Base-by-base conservation (phyloP, 2,113 vertebrate species). In the Limanda limanda region DNA sequence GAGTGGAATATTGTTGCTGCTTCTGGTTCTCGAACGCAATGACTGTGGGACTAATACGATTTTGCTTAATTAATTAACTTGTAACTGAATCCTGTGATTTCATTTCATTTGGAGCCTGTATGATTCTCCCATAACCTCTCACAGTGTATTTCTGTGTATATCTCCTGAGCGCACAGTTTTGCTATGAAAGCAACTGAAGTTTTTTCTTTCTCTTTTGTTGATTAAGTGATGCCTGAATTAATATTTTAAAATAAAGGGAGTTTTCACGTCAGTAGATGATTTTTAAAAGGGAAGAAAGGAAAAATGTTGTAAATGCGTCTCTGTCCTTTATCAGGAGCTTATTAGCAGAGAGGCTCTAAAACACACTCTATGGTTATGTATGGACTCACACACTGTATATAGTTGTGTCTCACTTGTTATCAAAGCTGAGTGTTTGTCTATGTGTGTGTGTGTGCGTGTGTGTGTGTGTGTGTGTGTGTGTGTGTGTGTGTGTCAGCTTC, bases 1-100 rank as follows among this genome's bases (percentile, higher is more conserved):
- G 21, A 40, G 58, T 25, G n/a, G 56, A 74, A 76, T 27, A 35
- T 45, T 17, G 59, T 48, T 78, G 78, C 67, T 55, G 57, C 42
- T 13, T 31, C 7, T 54, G 42, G 14, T 40, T 51, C 17, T 74
- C 21, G 20, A 56, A 35, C 21, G 23, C 51, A 17, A 70, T 61
- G 64, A 55, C 35, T 64, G 20, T 48, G 11, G 14, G 15, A 59
- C 57, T 47, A 54, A 52, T 70, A 72, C 69, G 31, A 70, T 57
- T 31, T 31, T 7, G 31, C 31, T 31, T 31, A 31, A 69, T 76
- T 8, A 24, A 77, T 31, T 47, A 52, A 66, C 27, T 10, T 58
- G 42, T 35, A 55, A 74, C 14, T 45, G 20, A 54, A 52, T 14
- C 9, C 35, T 23, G 6, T 64, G 18, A 64, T 71, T 71, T 65